phyloP scores from a whole-genome alignment of 35 echinoderm and acorn worm genomes.

The Amphiura filiformis region DNA sequence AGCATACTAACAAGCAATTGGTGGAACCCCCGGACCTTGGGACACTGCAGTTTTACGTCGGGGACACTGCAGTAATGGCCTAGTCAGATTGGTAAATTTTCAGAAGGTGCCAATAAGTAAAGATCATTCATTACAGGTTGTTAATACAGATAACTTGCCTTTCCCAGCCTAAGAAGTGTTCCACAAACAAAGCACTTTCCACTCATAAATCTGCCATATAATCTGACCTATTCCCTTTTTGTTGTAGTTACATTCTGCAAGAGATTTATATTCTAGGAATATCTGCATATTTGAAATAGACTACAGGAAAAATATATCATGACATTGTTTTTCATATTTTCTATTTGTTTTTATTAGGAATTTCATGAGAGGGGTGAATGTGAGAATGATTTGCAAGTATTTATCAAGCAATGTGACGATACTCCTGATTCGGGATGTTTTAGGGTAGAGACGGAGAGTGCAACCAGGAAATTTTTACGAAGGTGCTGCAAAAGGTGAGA shows the following conservation, averaged over 20 bases:
- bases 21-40: too few species aligned
- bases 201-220: neutral
- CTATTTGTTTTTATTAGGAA: neutral
- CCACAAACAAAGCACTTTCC: neutral
- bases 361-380: neutral
- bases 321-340: neutral
- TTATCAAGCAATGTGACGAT: slow-evolving; percentile 14
- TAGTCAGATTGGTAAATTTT: too few species aligned
- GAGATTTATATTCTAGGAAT: neutral
- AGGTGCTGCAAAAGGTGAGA: neutral
- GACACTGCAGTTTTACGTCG: too few species aligned
- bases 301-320: neutral
- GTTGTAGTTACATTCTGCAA: neutral
- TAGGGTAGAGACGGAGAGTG: neutral
- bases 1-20: too few species aligned
- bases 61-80: too few species aligned
- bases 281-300: neutral
- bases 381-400: neutral
- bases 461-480: neutral
- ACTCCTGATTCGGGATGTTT: slow-evolving; percentile 15
- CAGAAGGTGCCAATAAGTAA: too few species aligned
- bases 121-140: too few species aligned
- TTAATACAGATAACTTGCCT: too few species aligned
- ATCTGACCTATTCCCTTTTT: neutral
- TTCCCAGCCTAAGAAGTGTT: neutral